Conservation (phyloP, 2,113 vertebrate genomes). For the Paramormyrops kingsleyae region DNA sequence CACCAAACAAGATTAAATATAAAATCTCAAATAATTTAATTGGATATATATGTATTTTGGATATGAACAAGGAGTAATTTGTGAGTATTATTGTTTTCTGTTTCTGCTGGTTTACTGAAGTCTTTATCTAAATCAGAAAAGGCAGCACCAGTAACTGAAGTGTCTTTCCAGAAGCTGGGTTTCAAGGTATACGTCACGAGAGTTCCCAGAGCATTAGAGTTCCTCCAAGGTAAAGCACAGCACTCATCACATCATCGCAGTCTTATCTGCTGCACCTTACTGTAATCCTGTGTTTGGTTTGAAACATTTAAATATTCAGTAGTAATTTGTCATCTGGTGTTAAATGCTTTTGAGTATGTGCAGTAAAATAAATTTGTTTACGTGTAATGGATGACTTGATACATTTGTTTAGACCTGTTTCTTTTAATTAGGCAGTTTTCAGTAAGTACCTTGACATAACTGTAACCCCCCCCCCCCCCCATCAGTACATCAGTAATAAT, state of each 20-base stretch:
- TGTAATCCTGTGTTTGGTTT: neutral
- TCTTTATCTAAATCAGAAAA: neutral
- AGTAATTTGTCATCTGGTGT: neutral
- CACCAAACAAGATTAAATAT: neutral
- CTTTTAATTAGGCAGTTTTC: neutral
- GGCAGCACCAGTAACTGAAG: neutral
- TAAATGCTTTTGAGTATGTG: neutral
- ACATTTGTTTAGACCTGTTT: neutral
- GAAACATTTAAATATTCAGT: neutral
- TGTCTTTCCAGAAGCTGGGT: conserved; percentile 16
- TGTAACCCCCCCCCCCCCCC: neutral
- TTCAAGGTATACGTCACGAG: conserved; percentile 12
- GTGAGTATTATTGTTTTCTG: neutral
- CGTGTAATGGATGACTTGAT: neutral
- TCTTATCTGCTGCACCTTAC: neutral
- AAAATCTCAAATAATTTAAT: neutral
- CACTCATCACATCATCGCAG: neutral
- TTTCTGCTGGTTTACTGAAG: neutral
- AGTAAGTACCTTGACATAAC: neutral
- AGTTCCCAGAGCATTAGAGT: conserved; percentile 21
- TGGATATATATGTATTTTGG: neutral
- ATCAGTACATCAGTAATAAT: neutral
- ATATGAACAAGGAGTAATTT: neutral
- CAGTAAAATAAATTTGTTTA: neutral
- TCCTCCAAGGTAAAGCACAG: conserved; percentile 20